Evolutionary conservation across 92 coral and sea anemone species (phyloP).

Genomic region (Heliopora coerulea): DNA sequence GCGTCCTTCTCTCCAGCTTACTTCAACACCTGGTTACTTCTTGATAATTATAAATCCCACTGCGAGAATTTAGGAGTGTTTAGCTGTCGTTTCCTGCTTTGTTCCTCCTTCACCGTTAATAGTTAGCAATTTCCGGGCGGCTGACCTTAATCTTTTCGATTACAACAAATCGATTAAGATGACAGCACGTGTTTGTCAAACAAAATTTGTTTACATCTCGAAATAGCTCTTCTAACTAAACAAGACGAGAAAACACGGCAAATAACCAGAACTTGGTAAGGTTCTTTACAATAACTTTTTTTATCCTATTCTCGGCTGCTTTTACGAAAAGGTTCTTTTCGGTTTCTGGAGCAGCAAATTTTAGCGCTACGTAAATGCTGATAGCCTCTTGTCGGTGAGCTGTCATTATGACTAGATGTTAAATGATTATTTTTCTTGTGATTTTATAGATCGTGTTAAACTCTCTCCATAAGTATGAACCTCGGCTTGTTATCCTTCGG

Average conservation of each 20-base stretch:
- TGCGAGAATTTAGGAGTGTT: too few species aligned
- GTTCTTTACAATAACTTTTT: not conserved
- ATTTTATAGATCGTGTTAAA: slow-evolving; percentile 85
- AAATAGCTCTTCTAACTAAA: slow-evolving; percentile 4
- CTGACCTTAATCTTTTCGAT: slow-evolving; percentile 26
- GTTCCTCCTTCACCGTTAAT: slow-evolving; percentile 23
- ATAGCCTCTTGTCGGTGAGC: too few species aligned
- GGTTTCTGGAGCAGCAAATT: too few species aligned
- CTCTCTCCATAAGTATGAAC: slow-evolving; percentile 97
- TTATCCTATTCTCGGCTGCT: too few species aligned
- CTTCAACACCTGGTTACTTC: not conserved
- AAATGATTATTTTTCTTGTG: slow-evolving; percentile 18
- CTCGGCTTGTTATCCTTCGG: slow-evolving; percentile 80
- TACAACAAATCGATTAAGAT: slow-evolving; percentile 41
- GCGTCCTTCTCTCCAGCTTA: not conserved
- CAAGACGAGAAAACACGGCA: not conserved
- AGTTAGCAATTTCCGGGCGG: slow-evolving; percentile 40
- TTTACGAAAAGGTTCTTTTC: too few species aligned
- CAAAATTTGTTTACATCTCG: slow-evolving; percentile 32
- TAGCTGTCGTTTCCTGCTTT: not conserved
- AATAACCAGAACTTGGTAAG: not conserved
- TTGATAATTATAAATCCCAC: too few species aligned
- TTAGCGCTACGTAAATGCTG: too few species aligned
- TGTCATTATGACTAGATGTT: too few species aligned
- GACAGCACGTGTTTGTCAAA: slow-evolving; percentile 11